phyloP scores from a whole-genome alignment of 2,113 vertebrate species.

The Zosterops borbonicus region DNA sequence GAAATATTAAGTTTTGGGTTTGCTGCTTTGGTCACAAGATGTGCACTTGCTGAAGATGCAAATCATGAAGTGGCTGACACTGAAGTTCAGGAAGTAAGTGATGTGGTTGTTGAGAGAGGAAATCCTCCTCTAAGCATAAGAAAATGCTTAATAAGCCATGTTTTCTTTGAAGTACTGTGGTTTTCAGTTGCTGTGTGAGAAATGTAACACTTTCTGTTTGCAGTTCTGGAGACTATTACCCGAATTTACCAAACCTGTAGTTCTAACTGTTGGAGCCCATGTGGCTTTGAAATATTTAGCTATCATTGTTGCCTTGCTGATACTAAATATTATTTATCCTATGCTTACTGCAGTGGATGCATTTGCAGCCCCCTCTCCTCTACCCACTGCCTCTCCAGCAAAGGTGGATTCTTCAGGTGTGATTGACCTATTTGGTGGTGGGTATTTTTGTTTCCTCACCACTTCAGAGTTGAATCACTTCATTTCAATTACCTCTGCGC shows the following conservation, averaged over 20 bases:
- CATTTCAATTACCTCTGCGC: conserved; percentile 37
- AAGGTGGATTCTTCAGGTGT: conserved; percentile 88
- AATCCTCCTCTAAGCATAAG: not conserved
- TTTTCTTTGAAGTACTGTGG: not conserved
- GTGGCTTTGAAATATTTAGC: conserved; percentile 45
- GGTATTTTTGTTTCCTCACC: conserved; percentile 73
- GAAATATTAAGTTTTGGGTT: not conserved
- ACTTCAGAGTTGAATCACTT: conserved; percentile 36
- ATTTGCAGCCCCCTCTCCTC: conserved; percentile 86
- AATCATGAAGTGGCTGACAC: not conserved
- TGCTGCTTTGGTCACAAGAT: not conserved
- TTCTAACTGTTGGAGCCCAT: not conserved
- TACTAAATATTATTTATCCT: conserved; percentile 65
- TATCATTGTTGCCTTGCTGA: conserved; percentile 59
- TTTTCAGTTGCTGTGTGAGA: conserved; percentile 55
- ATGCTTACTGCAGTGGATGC: conserved; percentile 85
- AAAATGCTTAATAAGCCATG: not conserved
- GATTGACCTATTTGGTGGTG: conserved; percentile 97
- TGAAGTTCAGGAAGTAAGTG: not conserved
- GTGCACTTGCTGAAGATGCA: not conserved
- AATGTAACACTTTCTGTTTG: conserved; percentile 35
- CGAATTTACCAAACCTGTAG: not conserved
- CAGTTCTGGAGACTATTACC: conserved; percentile 32
- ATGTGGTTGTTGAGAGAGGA: not conserved
- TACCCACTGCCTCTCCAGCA: conserved; percentile 84